Evolutionary conservation across 2,113 vertebrate species (phyloP).

Genomic region (Monopterus albus): DNA sequence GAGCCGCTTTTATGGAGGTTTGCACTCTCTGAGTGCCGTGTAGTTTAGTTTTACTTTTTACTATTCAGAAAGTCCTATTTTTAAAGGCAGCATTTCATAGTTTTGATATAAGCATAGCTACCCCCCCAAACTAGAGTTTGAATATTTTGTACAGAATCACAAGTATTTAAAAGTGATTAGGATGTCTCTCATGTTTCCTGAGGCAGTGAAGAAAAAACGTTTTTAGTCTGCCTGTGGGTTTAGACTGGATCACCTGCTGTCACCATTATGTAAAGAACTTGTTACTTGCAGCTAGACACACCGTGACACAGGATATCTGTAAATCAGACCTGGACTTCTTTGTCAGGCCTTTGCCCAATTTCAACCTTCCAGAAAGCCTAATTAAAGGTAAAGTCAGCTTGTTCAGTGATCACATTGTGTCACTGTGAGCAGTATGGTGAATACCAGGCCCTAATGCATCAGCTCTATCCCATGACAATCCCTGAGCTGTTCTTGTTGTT

Average conservation of each 20-base stretch:
- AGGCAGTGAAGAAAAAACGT: background rate
- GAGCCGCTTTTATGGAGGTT: too few species aligned
- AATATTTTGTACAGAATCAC: too few species aligned
- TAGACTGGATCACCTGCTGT: slow-evolving; percentile 21
- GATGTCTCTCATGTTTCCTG: background rate
- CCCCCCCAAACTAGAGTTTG: too few species aligned
- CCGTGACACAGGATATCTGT: slow-evolving; percentile 42
- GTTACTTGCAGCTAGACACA: slow-evolving; percentile 8
- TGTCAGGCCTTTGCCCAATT: slow-evolving; percentile 2
- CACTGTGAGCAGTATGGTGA: slow-evolving; percentile 43
- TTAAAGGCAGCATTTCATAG: too few species aligned
- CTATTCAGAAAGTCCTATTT: too few species aligned
- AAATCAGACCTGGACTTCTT: slow-evolving; percentile 22
- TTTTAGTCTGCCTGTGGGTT: slow-evolving; percentile 5
- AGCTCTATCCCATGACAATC: slow-evolving; percentile 44
- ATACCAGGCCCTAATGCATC: slow-evolving; percentile 38
- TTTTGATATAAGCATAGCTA: too few species aligned
- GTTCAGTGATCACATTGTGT: slow-evolving; percentile 25
- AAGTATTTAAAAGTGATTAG: background rate
- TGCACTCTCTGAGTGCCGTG: too few species aligned
- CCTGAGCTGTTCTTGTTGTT: slow-evolving; percentile 46
- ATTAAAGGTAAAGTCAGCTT: slow-evolving; percentile 46
- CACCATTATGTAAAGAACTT: slow-evolving; percentile 10
- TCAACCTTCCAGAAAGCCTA: slow-evolving; percentile 32
- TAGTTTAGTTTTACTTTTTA: too few species aligned